Evolutionary conservation across 2,888 invertebrate species (phyloP), one percentile per base, ranked within the genome.

Genomic region (Antheraea assamensis): DNA sequence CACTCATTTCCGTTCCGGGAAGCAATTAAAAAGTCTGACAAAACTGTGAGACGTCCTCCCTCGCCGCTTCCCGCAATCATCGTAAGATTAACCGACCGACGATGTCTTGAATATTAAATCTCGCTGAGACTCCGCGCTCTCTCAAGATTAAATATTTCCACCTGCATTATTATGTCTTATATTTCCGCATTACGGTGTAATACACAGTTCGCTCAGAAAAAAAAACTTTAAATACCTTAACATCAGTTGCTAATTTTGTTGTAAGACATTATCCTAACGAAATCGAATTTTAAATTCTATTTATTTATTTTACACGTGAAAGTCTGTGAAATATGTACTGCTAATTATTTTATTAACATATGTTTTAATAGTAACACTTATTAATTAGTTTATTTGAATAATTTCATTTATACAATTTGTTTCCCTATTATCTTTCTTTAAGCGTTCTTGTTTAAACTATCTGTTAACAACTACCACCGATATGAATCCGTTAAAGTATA

Each of bases 11-110:
- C 61, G 27, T 64, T 64, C 61, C 61, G 71, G 49, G 27, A 52
- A 49, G 58, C 58, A 55, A 71, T 71, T 71, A 71, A 71, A 58
- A 71, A 71, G 58, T 71, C 71, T 19, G 71, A 71, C 71, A 55
- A 71, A 71, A 49, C 31, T 42, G n/a, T 49, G 58, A 35, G 30
- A 35, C 21, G 68, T 68, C 35, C 21, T 35, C n/a, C 61, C 27
- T 17, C 61, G 30, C 30, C 61, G 30, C 30, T 30, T 24, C 61
- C 61, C 61, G 61, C 61, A 64, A 64, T 64, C 61, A 64, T 30
- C 61, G n/a, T 64, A 64, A 64, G 61, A 64, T 64, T 64, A 64
- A 64, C 61, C 30, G 61, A 64, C 61, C 30, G 30, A 64, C 4
- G 61, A 30, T 64, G 27, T 30, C 61, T 64, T 64, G 61, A 64